Evolutionary conservation across 2,888 invertebrate genomes (phyloP).

Genomic region (Synergus japonicus): DNA sequence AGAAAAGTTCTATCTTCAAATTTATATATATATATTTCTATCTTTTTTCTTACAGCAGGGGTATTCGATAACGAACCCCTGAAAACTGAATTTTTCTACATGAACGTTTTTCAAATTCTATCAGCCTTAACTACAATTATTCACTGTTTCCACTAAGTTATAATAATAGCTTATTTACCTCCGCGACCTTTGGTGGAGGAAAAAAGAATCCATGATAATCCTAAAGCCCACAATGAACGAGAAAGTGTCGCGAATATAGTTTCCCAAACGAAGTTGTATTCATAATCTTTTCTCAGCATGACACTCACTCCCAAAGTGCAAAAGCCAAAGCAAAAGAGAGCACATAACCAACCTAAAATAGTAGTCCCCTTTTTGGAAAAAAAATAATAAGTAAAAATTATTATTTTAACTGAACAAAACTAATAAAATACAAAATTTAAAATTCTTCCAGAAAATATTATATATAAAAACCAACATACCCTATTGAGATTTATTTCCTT

Average conservation of each 20-base stretch:
- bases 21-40: too few relatives aligned
- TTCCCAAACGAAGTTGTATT: conserved; percentile 68
- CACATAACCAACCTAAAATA: conserved; percentile 27
- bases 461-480: conserved; percentile 63
- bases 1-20: too few relatives aligned
- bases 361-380: background rate
- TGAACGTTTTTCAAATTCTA: too few relatives aligned
- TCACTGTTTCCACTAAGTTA: background rate
- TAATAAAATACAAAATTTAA: background rate
- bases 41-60: too few relatives aligned
- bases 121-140: too few relatives aligned
- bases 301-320: conserved; percentile 13
- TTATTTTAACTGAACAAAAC: background rate
- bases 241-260: conserved; percentile 74
- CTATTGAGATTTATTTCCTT: conserved; percentile 58
- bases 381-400: background rate
- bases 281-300: conserved; percentile 61
- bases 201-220: conserved; percentile 78
- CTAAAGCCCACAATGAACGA: conserved; percentile 77
- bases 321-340: conserved; percentile 19
- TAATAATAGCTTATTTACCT: conserved; percentile 23
- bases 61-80: too few relatives aligned
- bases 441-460: background rate
- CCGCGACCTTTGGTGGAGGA: conserved; percentile 71
- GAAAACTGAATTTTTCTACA: too few relatives aligned